Base-by-base conservation (phyloP, 2,797 vertebrate genomes). In the Pangasius macronema region DNA sequence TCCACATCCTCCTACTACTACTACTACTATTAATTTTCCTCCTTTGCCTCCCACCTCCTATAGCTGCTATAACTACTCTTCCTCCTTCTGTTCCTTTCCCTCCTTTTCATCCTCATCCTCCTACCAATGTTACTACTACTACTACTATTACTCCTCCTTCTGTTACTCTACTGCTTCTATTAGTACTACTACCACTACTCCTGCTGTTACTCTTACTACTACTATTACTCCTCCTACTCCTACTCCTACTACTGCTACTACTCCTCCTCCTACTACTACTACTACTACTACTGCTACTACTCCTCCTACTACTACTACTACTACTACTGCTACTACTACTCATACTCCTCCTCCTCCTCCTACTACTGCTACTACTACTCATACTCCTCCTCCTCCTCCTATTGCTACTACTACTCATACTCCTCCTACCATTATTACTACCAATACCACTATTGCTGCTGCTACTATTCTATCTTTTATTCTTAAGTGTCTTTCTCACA, bases 251-350 rank as follows among this genome's bases (percentile, higher is more conserved):
- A 51, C 13, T 14, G 14, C 51, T 1, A 51, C 57, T 8, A 3
- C 61, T 61, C 24, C 61, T n/a, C 2, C 57, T 63, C 1, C 11
- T 30, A 13, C 63, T n/a, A 2, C 3, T 65, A 22, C 1, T 70
- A 39, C 1, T 67, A 36, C 14, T 36, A 5, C n/a, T 67, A 5
- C 65, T 67, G 33, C 9, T 67, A 33, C 5, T n/a, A n/a, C n/a
- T n/a, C n/a, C n/a, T 67, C 0, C 2, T n/a, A 13, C 5, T n/a
- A 63, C 10, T n/a, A n/a, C 1, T n/a, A 27, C 0, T 63, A 3
- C 14, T 65, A 6, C 30, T 36, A 16, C 16, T 68, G 1, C 5
- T 68, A 18, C 16, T 30, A 7, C 30, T 20, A 18, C 30, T 70
- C 1, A 2, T 68, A n/a, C 27, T 30, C 27, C 11, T 65, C 11